phyloP scores from a whole-genome alignment of 1,140 invertebrate species.

The Pseudomyrmex pallidus region DNA sequence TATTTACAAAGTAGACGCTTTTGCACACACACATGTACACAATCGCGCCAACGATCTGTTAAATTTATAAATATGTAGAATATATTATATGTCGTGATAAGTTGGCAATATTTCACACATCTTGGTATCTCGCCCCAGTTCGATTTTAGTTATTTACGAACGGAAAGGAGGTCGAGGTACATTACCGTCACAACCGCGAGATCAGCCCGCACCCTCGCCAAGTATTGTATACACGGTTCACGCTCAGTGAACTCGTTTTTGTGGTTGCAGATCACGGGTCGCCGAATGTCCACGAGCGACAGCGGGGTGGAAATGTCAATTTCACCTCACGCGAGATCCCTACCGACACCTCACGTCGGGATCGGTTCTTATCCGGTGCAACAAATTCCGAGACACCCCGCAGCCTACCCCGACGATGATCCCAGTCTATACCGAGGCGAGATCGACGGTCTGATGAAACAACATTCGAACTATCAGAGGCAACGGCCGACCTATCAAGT shows the following conservation, averaged over 20 bases:
- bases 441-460: slow-evolving; percentile 90
- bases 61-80: slow-evolving; percentile 32
- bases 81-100: slow-evolving; percentile 2
- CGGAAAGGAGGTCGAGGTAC: not conserved
- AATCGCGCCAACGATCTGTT: not conserved
- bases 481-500: slow-evolving; percentile 83
- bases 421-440: slow-evolving; percentile 89
- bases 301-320: slow-evolving; percentile 83
- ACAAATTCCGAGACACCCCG: slow-evolving; percentile 82
- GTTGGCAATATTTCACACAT: slow-evolving; percentile 28
- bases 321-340: slow-evolving; percentile 81
- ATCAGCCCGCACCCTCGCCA: slow-evolving; percentile 41
- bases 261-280: slow-evolving; percentile 76
- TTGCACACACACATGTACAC: slow-evolving; percentile 3
- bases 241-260: slow-evolving; percentile 11
- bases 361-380: slow-evolving; percentile 79
- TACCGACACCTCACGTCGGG: slow-evolving; percentile 80
- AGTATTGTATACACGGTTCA: not conserved
- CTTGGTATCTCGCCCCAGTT: not conserved
- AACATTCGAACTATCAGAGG: slow-evolving; percentile 87
- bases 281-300: slow-evolving; percentile 83
- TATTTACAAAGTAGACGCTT: slow-evolving; percentile 35
- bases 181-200: not conserved
- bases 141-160: slow-evolving; percentile 36
- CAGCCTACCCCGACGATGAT: slow-evolving; percentile 87